These are phyloP conservation scores for Zaprionus ghesquierei DNA, from an alignment of 1,140 invertebrate species.

Conservation along the genomic window DNA sequence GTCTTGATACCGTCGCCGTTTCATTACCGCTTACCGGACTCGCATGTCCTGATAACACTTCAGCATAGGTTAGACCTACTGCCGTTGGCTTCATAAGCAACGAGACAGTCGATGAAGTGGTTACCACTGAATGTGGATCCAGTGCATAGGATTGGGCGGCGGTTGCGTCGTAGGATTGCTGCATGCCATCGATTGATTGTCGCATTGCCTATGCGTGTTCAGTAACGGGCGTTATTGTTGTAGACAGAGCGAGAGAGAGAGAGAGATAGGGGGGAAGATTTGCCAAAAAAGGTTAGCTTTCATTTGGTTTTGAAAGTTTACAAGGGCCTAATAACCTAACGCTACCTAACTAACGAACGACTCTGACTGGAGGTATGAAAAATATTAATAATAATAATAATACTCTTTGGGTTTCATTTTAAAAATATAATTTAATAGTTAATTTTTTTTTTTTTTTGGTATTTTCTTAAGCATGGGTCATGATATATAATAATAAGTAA, in stretches of 20 bases:
- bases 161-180: slow-evolving; percentile 87
- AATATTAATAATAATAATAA: slow-evolving; percentile 10
- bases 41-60: slow-evolving; percentile 81
- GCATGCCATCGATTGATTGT: slow-evolving; percentile 86
- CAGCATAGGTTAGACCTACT: slow-evolving; percentile 84
- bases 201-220: slow-evolving; percentile 87
- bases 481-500: slow-evolving; percentile 7
- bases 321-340: slow-evolving; percentile 48
- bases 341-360: slow-evolving; percentile 36
- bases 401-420: slow-evolving; percentile 48
- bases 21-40: slow-evolving; percentile 81
- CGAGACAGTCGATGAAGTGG: slow-evolving; percentile 80
- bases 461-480: slow-evolving; percentile 65
- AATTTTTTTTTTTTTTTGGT: slow-evolving; percentile 46
- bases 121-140: slow-evolving; percentile 88
- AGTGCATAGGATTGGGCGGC: slow-evolving; percentile 87
- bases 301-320: slow-evolving; percentile 56
- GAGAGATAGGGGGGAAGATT: slow-evolving; percentile 78
- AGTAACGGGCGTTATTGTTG: slow-evolving; percentile 37
- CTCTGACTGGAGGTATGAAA: background rate
- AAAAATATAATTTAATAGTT: slow-evolving; percentile 66
- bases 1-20: slow-evolving; percentile 40
- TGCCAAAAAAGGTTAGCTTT: slow-evolving; percentile 82
- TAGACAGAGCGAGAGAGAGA: slow-evolving; percentile 50
- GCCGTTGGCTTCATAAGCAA: slow-evolving; percentile 80